phyloP scores from a whole-genome alignment of 2,797 vertebrate genomes.

The Melopsittacus undulatus region DNA sequence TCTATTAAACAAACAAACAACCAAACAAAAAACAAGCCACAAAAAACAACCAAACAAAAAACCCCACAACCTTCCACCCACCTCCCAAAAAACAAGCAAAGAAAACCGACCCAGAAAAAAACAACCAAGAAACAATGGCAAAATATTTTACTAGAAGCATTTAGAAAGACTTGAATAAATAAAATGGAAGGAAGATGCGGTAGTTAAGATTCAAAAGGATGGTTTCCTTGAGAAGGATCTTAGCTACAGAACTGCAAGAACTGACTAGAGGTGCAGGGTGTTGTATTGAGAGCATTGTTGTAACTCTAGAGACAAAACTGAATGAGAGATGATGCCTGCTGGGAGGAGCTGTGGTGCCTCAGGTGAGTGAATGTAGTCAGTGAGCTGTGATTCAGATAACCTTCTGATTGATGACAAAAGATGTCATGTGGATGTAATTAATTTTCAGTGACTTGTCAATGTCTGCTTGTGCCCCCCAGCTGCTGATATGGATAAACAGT shows the following conservation, averaged over 20 bases:
- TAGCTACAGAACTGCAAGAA: neutral
- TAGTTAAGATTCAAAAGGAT: neutral
- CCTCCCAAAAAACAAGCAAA: neutral
- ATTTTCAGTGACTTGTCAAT: neutral
- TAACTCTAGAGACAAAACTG: neutral
- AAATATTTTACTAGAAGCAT: neutral
- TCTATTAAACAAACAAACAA: neutral
- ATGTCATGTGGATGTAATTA: neutral
- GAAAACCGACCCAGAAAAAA: neutral
- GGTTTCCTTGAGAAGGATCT: neutral
- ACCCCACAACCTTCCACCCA: neutral
- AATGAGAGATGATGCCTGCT: neutral
- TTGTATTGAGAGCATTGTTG: neutral
- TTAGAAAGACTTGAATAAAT: neutral
- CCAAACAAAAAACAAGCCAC: neutral
- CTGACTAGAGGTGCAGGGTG: neutral
- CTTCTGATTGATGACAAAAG: neutral
- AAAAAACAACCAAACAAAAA: neutral
- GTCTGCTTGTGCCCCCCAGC: rapidly evolving
- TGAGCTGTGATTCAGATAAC: neutral
- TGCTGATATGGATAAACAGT: neutral
- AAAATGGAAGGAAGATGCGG: neutral
- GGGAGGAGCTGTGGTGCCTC: neutral
- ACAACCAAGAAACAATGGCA: neutral
- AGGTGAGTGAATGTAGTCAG: neutral